A percentile compares a stretch with the other conserved stretches of the same genome.
These are phyloP conservation scores for Sciurus niger DNA, from an alignment of 2,113 vertebrate species.

Conservation along the genomic window DNA sequence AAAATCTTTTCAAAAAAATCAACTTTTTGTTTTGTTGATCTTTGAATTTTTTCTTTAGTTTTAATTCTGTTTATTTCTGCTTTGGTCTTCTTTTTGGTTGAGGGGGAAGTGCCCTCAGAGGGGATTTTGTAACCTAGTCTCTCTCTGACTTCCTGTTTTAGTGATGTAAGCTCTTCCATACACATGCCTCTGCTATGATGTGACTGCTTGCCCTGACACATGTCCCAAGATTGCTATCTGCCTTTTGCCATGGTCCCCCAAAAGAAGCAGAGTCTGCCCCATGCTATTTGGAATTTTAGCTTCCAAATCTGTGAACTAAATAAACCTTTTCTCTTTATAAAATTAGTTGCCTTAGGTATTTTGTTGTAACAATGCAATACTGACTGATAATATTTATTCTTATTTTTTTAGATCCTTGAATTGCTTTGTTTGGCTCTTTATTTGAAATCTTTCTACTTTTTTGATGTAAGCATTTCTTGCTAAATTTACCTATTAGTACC, in stretches of 20 bases:
- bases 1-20: background rate
- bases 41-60: background rate
- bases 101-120: background rate
- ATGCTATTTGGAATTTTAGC: too few species aligned
- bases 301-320: background rate
- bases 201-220: background rate
- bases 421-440: background rate
- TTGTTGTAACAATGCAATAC: background rate
- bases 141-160: background rate
- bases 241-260: background rate
- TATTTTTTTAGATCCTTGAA: too few species aligned
- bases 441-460: background rate
- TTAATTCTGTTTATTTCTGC: background rate
- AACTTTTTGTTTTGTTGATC: too few species aligned
- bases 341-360: background rate
- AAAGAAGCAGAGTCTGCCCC: too few species aligned
- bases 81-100: background rate
- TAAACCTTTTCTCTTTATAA: background rate
- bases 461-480: background rate
- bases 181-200: background rate
- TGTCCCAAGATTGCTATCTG: background rate
- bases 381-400: too few species aligned
- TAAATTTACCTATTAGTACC: background rate
- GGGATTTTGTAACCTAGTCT: background rate
- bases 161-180: too few species aligned